Base-by-base conservation (phyloP, 2,113 vertebrate species). In the Anoura caudifer region DNA sequence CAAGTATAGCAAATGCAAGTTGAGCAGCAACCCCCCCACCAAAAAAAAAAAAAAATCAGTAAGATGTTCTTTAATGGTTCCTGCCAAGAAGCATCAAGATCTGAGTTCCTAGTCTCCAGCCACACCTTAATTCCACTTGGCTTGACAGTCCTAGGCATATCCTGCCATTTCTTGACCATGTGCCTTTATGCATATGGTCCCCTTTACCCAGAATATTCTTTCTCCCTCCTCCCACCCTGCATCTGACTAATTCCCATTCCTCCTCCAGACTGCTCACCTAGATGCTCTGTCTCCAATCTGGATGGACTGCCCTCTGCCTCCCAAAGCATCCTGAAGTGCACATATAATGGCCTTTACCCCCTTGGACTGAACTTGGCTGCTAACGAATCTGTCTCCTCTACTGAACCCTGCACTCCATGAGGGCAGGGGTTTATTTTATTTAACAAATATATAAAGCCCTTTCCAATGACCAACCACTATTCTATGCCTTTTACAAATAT, bases 381-480 rank as follows among this genome's bases (percentile, higher is more conserved):
- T 76, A 69, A 24, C 43, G 50, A 45, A 33, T 81, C 52, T 75
- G 14, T 75, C 28, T 93, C 79, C 61, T 95, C 31, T 54, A 59
- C 61, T 80, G 14, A 89, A 56, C 7, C 72, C 63, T 59, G 50
- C 13, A 65, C n/a, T 73, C 73, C 56, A 19, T 1, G 5, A 84
- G 61, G 38, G 59, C 50, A 76, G 36, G 26, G 31, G 65, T 75
- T 95, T 22, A 36, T 92, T 92, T 93, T 79, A 90, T 92, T 92
- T 87, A 88, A 52, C 56, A 92, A 80, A 94, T 24, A 81, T 26
- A n/a, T 67, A 95, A 36, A 73, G 17, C 36, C 33, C 63, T 77
- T 76, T 80, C 54, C 52, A 85, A 93, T 38, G 43, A 17, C n/a
- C 41, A 69, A 65, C 38, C 20, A 85, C 65, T 12, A 15, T 84